Percentiles rank a stretch among this genome's conserved stretches.
Conservation (phyloP, 64 coral and sea anemone genomes). For the Stylophora pistillata region DNA sequence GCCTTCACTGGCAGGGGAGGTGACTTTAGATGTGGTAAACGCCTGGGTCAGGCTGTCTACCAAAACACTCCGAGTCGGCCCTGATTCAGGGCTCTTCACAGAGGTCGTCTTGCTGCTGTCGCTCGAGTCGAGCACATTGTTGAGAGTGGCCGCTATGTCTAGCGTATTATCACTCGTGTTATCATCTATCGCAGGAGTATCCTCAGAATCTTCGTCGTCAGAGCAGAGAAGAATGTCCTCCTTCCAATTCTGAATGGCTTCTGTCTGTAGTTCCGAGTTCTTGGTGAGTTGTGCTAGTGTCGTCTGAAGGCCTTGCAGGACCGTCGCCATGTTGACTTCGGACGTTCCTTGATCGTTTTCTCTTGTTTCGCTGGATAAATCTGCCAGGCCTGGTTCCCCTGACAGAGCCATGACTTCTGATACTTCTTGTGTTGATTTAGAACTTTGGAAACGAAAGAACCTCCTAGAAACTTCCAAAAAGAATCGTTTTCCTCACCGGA, state of each 20-base stretch:
- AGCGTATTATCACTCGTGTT: background rate
- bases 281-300: conserved; percentile 18
- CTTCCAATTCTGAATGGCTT: conserved; percentile 35
- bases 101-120: background rate
- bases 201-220: conserved; percentile 2
- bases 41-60: conserved; percentile 69
- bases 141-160: background rate
- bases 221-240: conserved; percentile 24
- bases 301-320: conserved; percentile 28
- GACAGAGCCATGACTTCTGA: background rate
- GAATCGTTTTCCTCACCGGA: background rate
- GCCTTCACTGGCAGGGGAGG: background rate
- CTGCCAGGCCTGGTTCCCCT: no score
- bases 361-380: background rate
- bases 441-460: background rate
- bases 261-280: conserved; percentile 31
- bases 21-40: conserved; percentile 1
- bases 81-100: conserved; percentile 6
- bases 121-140: conserved; percentile 17
- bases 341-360: background rate
- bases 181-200: background rate
- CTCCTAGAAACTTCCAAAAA: background rate
- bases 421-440: background rate
- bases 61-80: background rate
- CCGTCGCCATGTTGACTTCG: background rate